Percentiles rank a stretch among this genome's conserved stretches.
Conservation (phyloP, 2,888 invertebrate genomes). For the Eledone cirrhosa region DNA sequence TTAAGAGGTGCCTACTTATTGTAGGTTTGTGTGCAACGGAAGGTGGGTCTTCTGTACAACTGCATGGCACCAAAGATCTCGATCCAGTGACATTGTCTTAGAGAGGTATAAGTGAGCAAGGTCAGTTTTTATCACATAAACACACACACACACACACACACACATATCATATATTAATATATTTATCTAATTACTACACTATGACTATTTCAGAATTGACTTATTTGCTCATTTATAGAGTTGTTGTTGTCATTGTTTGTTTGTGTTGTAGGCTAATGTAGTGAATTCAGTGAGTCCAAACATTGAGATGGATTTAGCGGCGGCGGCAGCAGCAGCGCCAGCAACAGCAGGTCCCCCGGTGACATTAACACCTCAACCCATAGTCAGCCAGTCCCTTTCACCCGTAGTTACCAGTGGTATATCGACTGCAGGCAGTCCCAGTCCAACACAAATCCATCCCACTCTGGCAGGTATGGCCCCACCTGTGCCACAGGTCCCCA, state of each 20-base stretch:
- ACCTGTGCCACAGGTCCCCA: conserved; percentile 7
- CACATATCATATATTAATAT: too few relatives aligned
- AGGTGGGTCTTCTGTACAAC: too few relatives aligned
- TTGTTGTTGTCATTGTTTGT: neutral
- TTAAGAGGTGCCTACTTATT: too few relatives aligned
- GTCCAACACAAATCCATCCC: neutral
- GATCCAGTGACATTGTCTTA: too few relatives aligned
- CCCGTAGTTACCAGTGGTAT: conserved; percentile 20
- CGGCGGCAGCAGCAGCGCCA: conserved; percentile 39
- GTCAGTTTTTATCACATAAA: too few relatives aligned
- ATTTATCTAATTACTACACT: too few relatives aligned
- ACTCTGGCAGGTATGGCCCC: conserved; percentile 8
- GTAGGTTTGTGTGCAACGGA: too few relatives aligned
- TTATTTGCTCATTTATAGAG: neutral
- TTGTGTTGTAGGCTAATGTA: conserved; percentile 39
- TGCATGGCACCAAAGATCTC: too few relatives aligned
- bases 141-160: too few relatives aligned
- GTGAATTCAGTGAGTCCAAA: conserved; percentile 38
- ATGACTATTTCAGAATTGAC: too few relatives aligned
- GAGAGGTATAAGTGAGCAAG: too few relatives aligned
- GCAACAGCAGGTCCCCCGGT: conserved; percentile 31
- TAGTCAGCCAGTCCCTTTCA: too few relatives aligned
- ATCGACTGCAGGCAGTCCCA: conserved; percentile 10
- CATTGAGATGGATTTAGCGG: conserved; percentile 19
- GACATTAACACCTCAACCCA: neutral